These are phyloP conservation scores for Takifugu flavidus DNA, from an alignment of 2,113 vertebrate genomes.

Conservation along the genomic window DNA sequence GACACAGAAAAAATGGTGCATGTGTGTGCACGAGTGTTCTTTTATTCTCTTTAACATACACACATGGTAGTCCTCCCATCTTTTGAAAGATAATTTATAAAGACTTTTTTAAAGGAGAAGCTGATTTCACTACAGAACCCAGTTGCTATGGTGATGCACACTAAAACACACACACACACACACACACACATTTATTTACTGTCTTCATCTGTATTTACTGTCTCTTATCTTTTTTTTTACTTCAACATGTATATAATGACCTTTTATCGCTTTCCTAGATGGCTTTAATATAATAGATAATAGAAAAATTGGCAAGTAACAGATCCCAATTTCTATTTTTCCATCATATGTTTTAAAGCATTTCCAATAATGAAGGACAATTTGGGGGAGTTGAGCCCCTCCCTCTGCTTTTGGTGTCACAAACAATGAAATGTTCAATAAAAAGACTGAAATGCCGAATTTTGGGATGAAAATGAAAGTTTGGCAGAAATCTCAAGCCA, in stretches of 20 bases:
- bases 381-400: neutral
- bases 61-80: conserved; percentile 21
- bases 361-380: neutral
- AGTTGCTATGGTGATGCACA: conserved; percentile 54
- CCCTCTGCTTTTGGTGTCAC: neutral
- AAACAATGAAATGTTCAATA: neutral
- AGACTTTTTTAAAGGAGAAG: conserved; percentile 51
- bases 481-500: conserved; percentile 8
- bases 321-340: too few species aligned
- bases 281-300: too few species aligned
- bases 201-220: too few species aligned
- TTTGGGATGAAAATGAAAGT: too few species aligned
- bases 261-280: too few species aligned
- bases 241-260: too few species aligned
- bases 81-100: conserved; percentile 58
- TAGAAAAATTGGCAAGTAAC: too few species aligned
- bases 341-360: neutral
- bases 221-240: too few species aligned
- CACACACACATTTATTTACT: too few species aligned
- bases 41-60: conserved; percentile 7
- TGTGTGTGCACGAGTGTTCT: conserved; percentile 2
- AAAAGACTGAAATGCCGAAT: too few species aligned
- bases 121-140: conserved; percentile 28
- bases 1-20: conserved; percentile 15
- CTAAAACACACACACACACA: conserved; percentile 1